Base-by-base conservation (phyloP, 2,888 invertebrate species). In the Conchocele bisecta region DNA sequence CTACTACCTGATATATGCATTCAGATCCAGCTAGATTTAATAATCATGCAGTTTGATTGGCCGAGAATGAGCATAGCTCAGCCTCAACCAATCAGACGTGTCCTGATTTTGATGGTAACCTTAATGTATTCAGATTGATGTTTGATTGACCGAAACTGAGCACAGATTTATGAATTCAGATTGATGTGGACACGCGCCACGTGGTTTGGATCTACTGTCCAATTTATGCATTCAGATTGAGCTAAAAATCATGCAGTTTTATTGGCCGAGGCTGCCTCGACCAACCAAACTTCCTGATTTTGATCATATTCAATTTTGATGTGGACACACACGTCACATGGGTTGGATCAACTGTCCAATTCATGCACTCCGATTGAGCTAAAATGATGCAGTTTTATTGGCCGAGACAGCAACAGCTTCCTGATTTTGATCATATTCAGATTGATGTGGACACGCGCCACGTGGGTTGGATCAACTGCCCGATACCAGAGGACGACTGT, bases 171-270 rank as follows among this genome's bases (percentile, higher is more conserved):
- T n/a, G n/a, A n/a, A 35, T 42, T 78, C 94, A 95, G 29, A 93
- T 96, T n/a, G 97, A 98, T 84, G 94, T 98, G 13, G 97, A 97
- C 85, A n/a, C n/a, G n/a, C n/a, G n/a, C n/a, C n/a, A n/a, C n/a
- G n/a, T n/a, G n/a, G n/a, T n/a, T n/a, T n/a, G n/a, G n/a, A n/a
- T n/a, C n/a, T n/a, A n/a, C n/a, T n/a, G n/a, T n/a, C n/a, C n/a
- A n/a, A n/a, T n/a, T n/a, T n/a, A n/a, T n/a, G n/a, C n/a, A n/a
- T n/a, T n/a, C n/a, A n/a, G n/a, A n/a, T n/a, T n/a, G n/a, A n/a
- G n/a, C n/a, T n/a, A n/a, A n/a, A n/a, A n/a, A n/a, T n/a, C n/a
- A n/a, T n/a, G n/a, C n/a, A n/a, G n/a, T n/a, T n/a, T n/a, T n/a
- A n/a, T n/a, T n/a, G n/a, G n/a, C n/a, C n/a, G n/a, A n/a, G n/a